Evolutionary conservation across 1,140 invertebrate species (phyloP).

Genomic region (Scylla paramamosain): DNA sequence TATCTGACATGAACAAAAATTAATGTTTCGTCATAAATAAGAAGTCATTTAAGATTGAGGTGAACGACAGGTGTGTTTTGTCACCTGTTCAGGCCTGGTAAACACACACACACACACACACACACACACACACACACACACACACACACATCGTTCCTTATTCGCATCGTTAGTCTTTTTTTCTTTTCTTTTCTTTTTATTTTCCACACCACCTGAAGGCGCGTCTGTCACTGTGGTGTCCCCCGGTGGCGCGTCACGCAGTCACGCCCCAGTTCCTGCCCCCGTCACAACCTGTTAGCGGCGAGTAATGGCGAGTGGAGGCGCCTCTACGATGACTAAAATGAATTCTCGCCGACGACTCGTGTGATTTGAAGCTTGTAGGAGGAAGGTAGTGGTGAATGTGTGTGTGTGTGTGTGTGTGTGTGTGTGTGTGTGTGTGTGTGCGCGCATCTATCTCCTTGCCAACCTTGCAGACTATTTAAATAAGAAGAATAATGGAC

Average conservation of each 20-base stretch:
- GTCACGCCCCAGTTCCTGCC: neutral
- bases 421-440: conserved; percentile 49
- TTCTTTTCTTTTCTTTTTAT: neutral
- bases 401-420: conserved; percentile 33
- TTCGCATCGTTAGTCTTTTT: neutral
- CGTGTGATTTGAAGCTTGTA: too few relatives aligned
- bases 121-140: conserved; percentile 8
- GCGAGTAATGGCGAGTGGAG: conserved; percentile 1
- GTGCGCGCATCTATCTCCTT: conserved; percentile 33
- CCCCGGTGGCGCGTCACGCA: neutral
- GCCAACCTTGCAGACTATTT: neutral
- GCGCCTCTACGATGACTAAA: neutral
- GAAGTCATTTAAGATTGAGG: neutral
- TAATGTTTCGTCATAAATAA: neutral
- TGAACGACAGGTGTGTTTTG: neutral
- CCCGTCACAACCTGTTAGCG: conserved; percentile 42
- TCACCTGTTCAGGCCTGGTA: neutral
- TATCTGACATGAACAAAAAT: too few relatives aligned
- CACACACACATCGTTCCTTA: neutral
- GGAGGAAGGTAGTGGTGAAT: neutral
- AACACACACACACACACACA: conserved; percentile 43
- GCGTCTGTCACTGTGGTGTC: neutral
- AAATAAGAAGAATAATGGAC: too few relatives aligned
- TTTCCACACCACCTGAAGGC: neutral
- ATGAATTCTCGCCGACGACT: neutral